phyloP scores from a whole-genome alignment of 2,113 vertebrate genomes.

The Pipa parva region DNA sequence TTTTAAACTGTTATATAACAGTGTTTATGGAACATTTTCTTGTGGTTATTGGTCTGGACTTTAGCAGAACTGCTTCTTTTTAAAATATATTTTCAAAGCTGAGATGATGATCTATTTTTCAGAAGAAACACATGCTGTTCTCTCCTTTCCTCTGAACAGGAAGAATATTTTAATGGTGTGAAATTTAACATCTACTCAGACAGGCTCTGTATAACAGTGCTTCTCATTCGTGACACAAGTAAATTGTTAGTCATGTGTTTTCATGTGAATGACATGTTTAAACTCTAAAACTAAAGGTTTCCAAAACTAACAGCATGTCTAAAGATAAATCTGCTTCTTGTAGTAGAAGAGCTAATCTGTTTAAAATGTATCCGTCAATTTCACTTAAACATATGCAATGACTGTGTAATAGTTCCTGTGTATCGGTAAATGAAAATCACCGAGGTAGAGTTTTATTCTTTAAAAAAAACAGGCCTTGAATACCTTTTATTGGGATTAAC shows the following conservation, averaged over 20 bases:
- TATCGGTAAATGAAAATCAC: too few species aligned
- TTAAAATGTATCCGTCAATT: too few species aligned
- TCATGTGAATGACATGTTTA: background rate
- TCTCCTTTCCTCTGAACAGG: background rate
- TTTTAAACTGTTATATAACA: background rate
- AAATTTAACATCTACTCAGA: background rate
- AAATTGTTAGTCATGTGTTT: background rate
- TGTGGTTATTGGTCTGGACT: constrained; percentile 1
- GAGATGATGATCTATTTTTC: background rate
- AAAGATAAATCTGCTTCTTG: too few species aligned
- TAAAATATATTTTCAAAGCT: background rate
- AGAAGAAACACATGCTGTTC: background rate
- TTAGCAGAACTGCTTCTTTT: background rate
- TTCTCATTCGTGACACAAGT: background rate
- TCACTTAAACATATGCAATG: too few species aligned
- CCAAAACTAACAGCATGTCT: too few species aligned
- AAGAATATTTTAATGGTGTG: background rate
- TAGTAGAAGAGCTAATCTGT: too few species aligned
- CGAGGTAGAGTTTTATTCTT: too few species aligned
- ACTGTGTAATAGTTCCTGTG: too few species aligned
- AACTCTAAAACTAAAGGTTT: too few species aligned
- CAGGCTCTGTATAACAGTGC: background rate
- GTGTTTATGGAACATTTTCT: constrained; percentile 4
- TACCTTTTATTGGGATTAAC: too few species aligned
- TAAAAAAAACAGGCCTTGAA: too few species aligned